Conservation (phyloP, 2,888 invertebrate genomes). For the Mesopsocus fuscifrons region DNA sequence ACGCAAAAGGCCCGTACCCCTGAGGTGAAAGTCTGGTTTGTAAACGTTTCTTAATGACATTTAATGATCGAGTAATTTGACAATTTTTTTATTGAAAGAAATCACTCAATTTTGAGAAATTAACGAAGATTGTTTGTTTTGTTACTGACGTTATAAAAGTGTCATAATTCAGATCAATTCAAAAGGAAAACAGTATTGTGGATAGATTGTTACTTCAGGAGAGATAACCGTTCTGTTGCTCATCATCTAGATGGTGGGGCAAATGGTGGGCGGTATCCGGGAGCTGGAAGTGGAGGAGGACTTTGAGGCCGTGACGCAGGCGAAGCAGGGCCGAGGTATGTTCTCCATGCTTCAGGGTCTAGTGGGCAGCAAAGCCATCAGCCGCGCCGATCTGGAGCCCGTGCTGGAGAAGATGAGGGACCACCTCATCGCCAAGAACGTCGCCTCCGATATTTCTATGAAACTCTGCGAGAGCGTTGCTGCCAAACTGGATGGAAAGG, state of each 20-base stretch:
- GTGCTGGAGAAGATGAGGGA: conserved; percentile 86
- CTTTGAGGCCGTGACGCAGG: conserved; percentile 19
- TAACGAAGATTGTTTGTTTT: too few species aligned
- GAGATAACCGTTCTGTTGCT: too few species aligned
- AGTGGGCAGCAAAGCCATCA: conserved; percentile 77
- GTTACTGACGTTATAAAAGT: too few species aligned
- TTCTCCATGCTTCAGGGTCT: conserved; percentile 75
- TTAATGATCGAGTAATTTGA: too few species aligned
- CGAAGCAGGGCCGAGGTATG: conserved; percentile 36
- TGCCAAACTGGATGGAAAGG: conserved; percentile 74
- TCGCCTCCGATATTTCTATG: conserved; percentile 85
- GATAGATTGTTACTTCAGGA: too few species aligned
- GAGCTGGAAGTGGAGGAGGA: conserved; percentile 56
- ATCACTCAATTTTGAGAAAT: too few species aligned
- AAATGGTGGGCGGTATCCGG: conserved; percentile 65
- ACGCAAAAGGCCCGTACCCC: too few species aligned
- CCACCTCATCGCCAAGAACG: conserved; percentile 92
- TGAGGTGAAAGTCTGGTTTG: too few species aligned
- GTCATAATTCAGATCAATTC: conserved; percentile 1
- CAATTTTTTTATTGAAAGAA: too few species aligned
- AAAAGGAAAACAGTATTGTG: too few species aligned
- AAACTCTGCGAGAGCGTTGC: conserved; percentile 90
- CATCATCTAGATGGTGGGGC: conserved; percentile 46
- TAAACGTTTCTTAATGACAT: too few species aligned
- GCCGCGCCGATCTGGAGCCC: conserved; percentile 60